Evolutionary conservation across 2,797 vertebrate genomes (phyloP).

Genomic region (Peromyscus nudipes): DNA sequence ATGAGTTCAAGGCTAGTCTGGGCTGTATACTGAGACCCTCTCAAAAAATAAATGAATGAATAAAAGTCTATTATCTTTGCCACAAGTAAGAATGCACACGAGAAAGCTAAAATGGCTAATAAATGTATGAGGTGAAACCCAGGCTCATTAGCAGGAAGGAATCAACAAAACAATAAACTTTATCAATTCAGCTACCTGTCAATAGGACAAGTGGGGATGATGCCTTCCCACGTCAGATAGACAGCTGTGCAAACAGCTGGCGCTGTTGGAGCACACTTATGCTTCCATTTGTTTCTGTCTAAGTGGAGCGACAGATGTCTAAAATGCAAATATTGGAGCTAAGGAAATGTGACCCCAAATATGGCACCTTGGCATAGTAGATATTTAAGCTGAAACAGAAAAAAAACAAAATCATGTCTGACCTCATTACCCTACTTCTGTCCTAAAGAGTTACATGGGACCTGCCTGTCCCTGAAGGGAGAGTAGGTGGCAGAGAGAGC

Average conservation of each 20-base stretch:
- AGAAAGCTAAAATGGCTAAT: constrained; percentile 13
- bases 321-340: background rate
- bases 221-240: too few species aligned
- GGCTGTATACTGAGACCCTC: background rate
- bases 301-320: background rate
- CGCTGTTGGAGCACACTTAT: background rate
- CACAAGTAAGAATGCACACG: constrained; percentile 13
- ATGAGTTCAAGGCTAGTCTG: background rate
- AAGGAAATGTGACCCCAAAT: background rate
- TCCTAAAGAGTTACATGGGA: background rate
- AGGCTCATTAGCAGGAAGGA: background rate
- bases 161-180: constrained; percentile 14
- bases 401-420: background rate
- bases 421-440: background rate
- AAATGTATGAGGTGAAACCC: background rate
- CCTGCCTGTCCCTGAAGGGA: background rate
- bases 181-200: constrained; percentile 10
- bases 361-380: background rate
- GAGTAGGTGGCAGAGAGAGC: background rate
- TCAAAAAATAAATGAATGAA: background rate
- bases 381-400: background rate
- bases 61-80: background rate
- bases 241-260: background rate
- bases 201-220: background rate
- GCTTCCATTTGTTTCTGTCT: background rate